Conservation (phyloP, 2,888 invertebrate species). For the Drosophila mulleri region DNA sequence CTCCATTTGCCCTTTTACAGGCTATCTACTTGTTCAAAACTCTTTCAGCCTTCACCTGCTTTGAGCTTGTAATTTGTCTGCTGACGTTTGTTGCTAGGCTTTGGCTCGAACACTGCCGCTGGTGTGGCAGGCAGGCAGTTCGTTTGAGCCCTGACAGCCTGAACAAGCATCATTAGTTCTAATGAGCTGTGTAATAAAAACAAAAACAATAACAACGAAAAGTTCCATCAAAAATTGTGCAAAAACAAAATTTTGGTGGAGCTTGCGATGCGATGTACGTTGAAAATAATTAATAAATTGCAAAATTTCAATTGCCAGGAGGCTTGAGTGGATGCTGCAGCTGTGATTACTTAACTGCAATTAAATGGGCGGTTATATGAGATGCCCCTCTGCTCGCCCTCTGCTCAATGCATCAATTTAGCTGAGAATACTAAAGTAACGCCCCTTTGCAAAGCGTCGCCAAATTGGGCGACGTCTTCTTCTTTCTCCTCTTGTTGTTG, state of each 20-base stretch:
- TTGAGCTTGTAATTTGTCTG: conserved; percentile 22
- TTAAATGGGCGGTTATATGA: conserved; percentile 28
- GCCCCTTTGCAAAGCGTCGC: conserved; percentile 11
- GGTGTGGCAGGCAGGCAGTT: neutral
- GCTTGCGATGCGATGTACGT: neutral
- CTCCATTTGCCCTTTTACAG: neutral
- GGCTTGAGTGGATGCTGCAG: neutral
- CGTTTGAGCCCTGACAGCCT: conserved; percentile 46
- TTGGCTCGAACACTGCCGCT: neutral
- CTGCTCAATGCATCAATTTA: neutral
- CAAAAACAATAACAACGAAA: conserved; percentile 34
- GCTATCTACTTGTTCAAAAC: neutral
- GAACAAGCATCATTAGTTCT: conserved; percentile 79
- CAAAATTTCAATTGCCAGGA: conserved; percentile 54
- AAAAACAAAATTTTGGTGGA: conserved; percentile 16
- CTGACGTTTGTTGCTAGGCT: conserved; percentile 8
- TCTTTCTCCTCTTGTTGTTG: neutral
- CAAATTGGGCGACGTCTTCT: conserved; percentile 22
- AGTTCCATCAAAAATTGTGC: conserved; percentile 18
- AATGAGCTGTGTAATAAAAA: conserved; percentile 77
- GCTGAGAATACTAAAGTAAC: neutral
- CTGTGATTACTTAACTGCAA: conserved; percentile 28
- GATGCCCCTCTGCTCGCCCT: neutral
- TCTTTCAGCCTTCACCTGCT: neutral
- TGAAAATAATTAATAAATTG: conserved; percentile 68